These are phyloP conservation scores for Anagyrus pseudococci DNA, from an alignment of 2,888 invertebrate genomes.

Conservation along the genomic window DNA sequence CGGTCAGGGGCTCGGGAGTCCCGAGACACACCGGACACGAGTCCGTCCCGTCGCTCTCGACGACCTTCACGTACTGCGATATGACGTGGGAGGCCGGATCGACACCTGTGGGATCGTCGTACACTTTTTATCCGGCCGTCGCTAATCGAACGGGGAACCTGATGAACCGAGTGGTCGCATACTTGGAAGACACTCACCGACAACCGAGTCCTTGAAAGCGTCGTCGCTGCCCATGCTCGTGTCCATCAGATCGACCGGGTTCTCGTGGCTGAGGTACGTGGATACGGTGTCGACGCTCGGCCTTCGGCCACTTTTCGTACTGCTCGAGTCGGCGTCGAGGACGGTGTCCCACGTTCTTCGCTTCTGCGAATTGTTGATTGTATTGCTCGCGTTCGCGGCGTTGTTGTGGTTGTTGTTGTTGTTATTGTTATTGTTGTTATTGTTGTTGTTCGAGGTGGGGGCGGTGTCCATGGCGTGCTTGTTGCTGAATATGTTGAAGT, in stretches of 20 bases:
- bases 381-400: too few relatives aligned
- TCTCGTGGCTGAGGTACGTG: conserved; percentile 87
- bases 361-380: conserved; percentile 48
- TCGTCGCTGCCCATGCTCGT: conserved; percentile 78
- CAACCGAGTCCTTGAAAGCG: conserved; percentile 68
- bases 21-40: conserved; percentile 76
- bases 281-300: conserved; percentile 89
- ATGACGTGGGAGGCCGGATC: conserved; percentile 70
- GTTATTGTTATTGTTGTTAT: conserved; percentile 47
- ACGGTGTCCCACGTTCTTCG: conserved; percentile 59
- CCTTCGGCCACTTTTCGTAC: conserved; percentile 77
- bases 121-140: neutral
- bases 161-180: neutral
- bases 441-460: conserved; percentile 41
- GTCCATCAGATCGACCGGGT: conserved; percentile 74
- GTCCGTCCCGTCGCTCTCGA: conserved; percentile 72
- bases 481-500: conserved; percentile 81
- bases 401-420: conserved; percentile 46
- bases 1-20: conserved; percentile 65
- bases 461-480: conserved; percentile 52
- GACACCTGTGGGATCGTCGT: conserved; percentile 56
- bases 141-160: neutral
- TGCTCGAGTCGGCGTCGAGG: conserved; percentile 73
- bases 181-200: conserved; percentile 60
- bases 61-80: conserved; percentile 74